Percentiles rank a stretch among this genome's conserved stretches.
Conservation (phyloP, 2,888 invertebrate genomes). For the Brachyptera putata region DNA sequence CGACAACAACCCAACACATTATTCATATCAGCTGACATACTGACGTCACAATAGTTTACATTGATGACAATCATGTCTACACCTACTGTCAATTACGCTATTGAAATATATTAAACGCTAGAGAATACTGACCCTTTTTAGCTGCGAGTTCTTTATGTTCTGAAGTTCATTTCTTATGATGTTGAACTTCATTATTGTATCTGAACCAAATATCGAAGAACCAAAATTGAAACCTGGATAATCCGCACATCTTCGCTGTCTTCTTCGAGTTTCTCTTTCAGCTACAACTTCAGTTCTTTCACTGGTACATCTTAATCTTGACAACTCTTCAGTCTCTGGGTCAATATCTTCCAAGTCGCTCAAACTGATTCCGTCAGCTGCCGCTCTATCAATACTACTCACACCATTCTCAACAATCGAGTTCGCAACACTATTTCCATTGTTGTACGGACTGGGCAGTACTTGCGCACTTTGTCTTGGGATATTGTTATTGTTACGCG, state of each 20-base stretch:
- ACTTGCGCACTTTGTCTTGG: constrained; percentile 43
- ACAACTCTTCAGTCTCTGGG: constrained; percentile 73
- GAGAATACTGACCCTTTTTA: constrained; percentile 89
- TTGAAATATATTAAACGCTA: background rate
- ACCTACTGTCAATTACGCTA: background rate
- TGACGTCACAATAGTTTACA: background rate
- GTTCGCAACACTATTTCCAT: background rate
- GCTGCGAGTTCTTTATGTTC: constrained; percentile 94
- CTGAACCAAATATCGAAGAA: constrained; percentile 89
- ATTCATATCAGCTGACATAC: constrained; percentile 4
- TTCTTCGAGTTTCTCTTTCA: constrained; percentile 70
- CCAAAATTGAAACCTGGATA: constrained; percentile 91
- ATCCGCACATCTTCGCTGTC: constrained; percentile 78
- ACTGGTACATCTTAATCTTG: constrained; percentile 82
- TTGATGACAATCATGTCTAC: background rate
- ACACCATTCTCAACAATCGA: background rate
- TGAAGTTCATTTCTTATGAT: constrained; percentile 95
- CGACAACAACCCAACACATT: background rate
- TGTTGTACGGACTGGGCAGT: constrained; percentile 36
- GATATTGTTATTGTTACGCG: constrained; percentile 34
- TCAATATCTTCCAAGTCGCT: constrained; percentile 63
- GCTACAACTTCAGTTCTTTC: constrained; percentile 85
- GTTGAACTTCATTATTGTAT: constrained; percentile 96
- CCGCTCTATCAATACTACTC: constrained; percentile 38
- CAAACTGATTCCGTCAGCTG: constrained; percentile 47